Evolutionary conservation across 1,140 invertebrate genomes (phyloP).

Genomic region (Papilio polytes): DNA sequence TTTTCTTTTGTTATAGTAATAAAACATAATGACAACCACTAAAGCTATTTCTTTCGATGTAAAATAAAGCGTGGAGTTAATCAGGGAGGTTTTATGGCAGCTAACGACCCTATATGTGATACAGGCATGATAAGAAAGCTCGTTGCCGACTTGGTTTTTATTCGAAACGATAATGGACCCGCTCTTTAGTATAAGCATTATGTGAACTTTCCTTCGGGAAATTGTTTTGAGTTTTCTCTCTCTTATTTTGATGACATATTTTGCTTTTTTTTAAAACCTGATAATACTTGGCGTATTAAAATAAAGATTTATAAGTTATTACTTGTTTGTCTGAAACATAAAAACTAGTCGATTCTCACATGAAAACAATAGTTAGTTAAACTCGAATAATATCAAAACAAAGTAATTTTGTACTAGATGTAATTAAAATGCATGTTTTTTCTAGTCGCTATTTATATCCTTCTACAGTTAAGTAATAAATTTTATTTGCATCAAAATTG

Average conservation of each 20-base stretch:
- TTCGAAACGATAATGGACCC: background rate
- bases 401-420: no score
- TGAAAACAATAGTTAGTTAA: no score
- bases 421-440: no score
- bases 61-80: constrained; percentile 12
- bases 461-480: background rate
- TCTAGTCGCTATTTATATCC: no score
- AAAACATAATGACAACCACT: constrained; percentile 11
- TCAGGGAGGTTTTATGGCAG: constrained; percentile 1
- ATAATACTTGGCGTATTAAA: background rate
- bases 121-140: constrained; percentile 10
- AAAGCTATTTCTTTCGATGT: background rate
- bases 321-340: no score
- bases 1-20: background rate
- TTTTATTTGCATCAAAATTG: background rate
- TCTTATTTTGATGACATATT: background rate
- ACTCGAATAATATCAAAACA: no score
- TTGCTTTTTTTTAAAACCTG: background rate
- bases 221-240: background rate
- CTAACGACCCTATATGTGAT: constrained; percentile 23
- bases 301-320: no score
- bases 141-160: constrained; percentile 17
- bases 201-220: background rate
- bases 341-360: no score
- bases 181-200: constrained; percentile 14